phyloP scores from a whole-genome alignment of 1,140 invertebrate genomes.

The Pachypeltis micranthus region DNA sequence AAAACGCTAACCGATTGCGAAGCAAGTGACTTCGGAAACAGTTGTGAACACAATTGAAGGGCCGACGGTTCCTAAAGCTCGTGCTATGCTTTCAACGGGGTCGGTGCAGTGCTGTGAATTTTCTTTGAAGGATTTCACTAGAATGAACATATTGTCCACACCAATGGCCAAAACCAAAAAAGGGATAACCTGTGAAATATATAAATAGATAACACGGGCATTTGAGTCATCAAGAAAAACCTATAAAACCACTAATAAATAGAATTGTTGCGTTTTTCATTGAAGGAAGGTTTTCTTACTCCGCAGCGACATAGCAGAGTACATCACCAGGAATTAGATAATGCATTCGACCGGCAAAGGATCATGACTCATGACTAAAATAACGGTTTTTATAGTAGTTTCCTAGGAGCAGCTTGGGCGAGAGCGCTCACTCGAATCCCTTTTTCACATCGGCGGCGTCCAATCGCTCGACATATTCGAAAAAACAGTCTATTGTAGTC shows the following conservation, averaged over 20 bases:
- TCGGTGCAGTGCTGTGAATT: constrained; percentile 56
- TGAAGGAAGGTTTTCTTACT: too few species aligned
- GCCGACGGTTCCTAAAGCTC: constrained; percentile 79
- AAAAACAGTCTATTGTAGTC: too few species aligned
- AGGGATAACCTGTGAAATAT: constrained; percentile 58
- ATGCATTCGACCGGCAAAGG: too few species aligned
- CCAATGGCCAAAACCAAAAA: constrained; percentile 97
- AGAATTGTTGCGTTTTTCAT: too few species aligned
- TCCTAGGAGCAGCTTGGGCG: too few species aligned
- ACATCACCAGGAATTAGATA: too few species aligned
- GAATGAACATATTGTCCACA: constrained; percentile 97
- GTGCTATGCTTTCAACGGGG: constrained; percentile 71
- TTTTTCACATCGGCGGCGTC: too few species aligned
- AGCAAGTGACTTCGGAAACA: constrained; percentile 86
- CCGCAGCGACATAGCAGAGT: background rate
- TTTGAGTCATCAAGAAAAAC: background rate
- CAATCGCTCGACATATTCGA: too few species aligned
- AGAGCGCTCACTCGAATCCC: too few species aligned
- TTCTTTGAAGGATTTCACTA: constrained; percentile 80
- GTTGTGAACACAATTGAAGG: constrained; percentile 92
- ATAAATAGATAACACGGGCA: constrained; percentile 18
- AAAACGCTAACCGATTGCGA: constrained; percentile 63
- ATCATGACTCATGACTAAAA: too few species aligned
- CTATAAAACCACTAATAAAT: too few species aligned
- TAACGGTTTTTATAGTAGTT: too few species aligned